Base-by-base conservation (phyloP, 2,113 vertebrate genomes). In the Columba livia region DNA sequence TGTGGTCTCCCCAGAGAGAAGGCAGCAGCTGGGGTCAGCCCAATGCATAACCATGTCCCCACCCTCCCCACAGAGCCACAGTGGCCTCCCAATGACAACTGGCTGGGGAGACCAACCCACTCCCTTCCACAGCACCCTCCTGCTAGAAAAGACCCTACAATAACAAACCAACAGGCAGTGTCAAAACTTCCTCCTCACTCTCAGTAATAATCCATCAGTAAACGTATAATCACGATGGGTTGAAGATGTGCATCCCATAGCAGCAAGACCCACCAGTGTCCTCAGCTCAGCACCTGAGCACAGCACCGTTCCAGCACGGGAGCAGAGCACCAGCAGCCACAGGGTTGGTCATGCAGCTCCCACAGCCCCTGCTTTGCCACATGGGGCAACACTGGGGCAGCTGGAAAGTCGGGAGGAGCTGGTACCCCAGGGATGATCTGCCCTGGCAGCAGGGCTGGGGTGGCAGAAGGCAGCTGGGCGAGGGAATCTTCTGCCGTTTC, bases 371-470 rank as follows among this genome's bases (percentile, higher is more conserved):
- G 36, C 61, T 36, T 29, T 12, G 36, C 31, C 48, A 26, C 0
- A 0, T 9, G n/a, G 61, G 51, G 6, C 42, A 62, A 10, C n/a
- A 53, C 3, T 1, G 2, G 14, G 29, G 53, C 19, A 31, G 10
- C 2, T 2, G 4, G 32, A 36, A 77, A 44, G 28, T 36, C 58
- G 80, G 40, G 36, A 85, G 48, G 11, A 88, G 28, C 54, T 60
- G 25, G 25, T 67, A 42, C 16, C 19, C 36, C 25, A 50, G 60
- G 26, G 34, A 66, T 1, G 0, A 66, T 62, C 17, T 53, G 24
- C 28, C 65, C 15, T 13, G 61, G 83, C 28, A 84, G 21, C 6
- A 64, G 36, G 24, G n/a, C 11, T 88, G 8, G 34, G 28, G 25
- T 17, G 8, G 47, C 5, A 15, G 56, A 69, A 67, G 29, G 66